Percentiles rank a stretch among this genome's conserved stretches.
Conservation (phyloP, 2,888 invertebrate genomes). For the Netelia fuscicornis region DNA sequence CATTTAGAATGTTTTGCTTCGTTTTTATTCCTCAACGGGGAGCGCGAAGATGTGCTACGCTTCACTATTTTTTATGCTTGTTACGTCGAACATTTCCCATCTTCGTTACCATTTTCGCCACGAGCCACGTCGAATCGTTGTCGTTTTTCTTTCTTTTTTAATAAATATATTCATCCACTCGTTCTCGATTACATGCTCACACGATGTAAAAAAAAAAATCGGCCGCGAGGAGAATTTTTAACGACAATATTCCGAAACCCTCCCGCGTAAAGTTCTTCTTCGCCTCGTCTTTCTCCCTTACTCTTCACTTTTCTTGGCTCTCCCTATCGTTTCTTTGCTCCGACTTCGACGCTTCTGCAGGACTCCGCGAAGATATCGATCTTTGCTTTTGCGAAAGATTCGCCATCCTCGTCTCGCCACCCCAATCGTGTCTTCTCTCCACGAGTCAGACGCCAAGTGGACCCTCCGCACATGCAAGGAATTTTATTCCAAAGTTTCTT, state of each 20-base stretch:
- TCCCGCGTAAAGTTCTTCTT: constrained; percentile 53
- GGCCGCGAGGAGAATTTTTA: not conserved
- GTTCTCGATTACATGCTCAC: not conserved
- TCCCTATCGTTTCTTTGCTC: constrained; percentile 13
- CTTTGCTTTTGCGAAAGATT: not conserved
- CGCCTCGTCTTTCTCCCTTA: constrained; percentile 43
- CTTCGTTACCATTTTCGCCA: not conserved
- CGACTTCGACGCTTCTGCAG: not conserved
- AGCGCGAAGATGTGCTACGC: not conserved
- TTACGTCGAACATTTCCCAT: not conserved
- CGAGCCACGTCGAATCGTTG: not conserved
- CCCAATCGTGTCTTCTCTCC: not conserved
- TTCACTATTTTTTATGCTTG: not conserved
- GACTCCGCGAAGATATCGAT: not conserved
- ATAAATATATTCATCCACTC: not conserved
- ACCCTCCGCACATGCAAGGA: not conserved
- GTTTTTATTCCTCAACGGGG: not conserved
- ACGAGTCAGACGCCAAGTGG: not conserved
- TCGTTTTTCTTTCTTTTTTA: not conserved
- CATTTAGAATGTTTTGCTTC: not conserved
- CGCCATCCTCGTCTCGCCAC: not conserved
- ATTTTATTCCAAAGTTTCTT: constrained; percentile 36
- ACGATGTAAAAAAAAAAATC: not conserved
- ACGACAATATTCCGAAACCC: constrained; percentile 52
- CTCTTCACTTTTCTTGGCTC: constrained; percentile 55